Base-by-base conservation (phyloP, 2,797 vertebrate species). In the Odontamblyopus rebecca region DNA sequence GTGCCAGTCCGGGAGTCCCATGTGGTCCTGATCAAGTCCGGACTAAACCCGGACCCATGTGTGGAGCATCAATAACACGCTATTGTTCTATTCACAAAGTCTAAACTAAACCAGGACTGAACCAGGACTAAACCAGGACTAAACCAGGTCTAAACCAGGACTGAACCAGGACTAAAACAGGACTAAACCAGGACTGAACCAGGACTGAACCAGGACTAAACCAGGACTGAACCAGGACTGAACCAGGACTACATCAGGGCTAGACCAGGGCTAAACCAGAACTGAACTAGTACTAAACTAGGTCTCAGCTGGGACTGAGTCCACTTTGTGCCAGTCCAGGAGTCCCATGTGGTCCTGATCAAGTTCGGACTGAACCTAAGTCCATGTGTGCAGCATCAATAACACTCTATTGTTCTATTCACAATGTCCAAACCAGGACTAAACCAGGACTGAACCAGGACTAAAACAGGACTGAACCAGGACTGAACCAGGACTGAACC, bases 1-100 rank as follows among this genome's bases (percentile, higher is more conserved):
- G 83, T 87, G 86, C 88, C 86, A 89, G 87, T 86, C 79, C 81
- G 79, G 51, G 59, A 84, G 81, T 75, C 73, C 82, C 88, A 89
- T 83, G 82, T 86, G 89, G 85, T 90, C 89, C 87, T 87, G 72
- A 90, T 89, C 88, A 89, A 74, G 83, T 80, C 85, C 82, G 89
- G 86, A 85, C 76, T 82, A 76, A 89, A 90, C 89, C 89, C 91
- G 84, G 85, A 86, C 86, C 85, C 87, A 89, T 83, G 32, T 62
- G 61, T 63, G 8, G 18, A 6, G 19, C 61, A 30, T 61, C 59
- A 61, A 61, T 30, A 18, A 29, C 15, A 62, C 6, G 2, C 61
- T 11, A 62, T 62, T 62, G 32, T 62, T 62, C 61, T 54, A 9
- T n/a, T n/a, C 16, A 59, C 23, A 12, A 13, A 9, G 56, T 27